These are phyloP conservation scores for Hydrotaea cyrtoneurina DNA, from an alignment of 2,888 invertebrate species.

Conservation along the genomic window DNA sequence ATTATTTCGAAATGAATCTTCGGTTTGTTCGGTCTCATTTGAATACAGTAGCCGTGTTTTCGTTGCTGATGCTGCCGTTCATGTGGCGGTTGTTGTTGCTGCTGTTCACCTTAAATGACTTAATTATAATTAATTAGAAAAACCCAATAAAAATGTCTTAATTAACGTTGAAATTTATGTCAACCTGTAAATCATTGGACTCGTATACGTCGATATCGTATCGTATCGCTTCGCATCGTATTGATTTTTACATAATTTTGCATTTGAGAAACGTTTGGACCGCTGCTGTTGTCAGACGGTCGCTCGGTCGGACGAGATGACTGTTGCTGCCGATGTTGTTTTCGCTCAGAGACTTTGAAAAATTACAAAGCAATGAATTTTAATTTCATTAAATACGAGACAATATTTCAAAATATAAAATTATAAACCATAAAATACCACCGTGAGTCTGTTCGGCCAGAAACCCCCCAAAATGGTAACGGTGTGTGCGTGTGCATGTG, in stretches of 20 bases:
- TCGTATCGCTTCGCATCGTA: background rate
- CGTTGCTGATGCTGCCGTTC: background rate
- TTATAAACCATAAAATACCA: constrained; percentile 50
- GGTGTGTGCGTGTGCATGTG: background rate
- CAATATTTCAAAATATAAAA: constrained; percentile 60
- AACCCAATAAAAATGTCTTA: constrained; percentile 62
- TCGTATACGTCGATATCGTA: background rate
- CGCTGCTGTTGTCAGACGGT: background rate
- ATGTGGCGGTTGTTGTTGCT: constrained; percentile 25
- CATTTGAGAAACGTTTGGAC: no score
- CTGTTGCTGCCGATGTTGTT: background rate
- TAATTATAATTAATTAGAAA: constrained; percentile 66
- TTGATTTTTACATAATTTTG: constrained; percentile 65
- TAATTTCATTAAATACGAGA: constrained; percentile 65
- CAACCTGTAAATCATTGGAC: constrained; percentile 55
- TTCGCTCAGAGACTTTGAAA: constrained; percentile 56
- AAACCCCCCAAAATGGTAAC: background rate
- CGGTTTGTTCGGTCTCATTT: constrained; percentile 49
- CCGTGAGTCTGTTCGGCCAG: constrained; percentile 21
- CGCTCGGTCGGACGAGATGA: background rate
- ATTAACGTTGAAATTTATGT: constrained; percentile 66
- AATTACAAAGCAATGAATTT: constrained; percentile 66
- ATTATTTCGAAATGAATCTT: constrained; percentile 42
- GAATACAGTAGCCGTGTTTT: constrained; percentile 59
- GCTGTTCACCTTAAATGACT: constrained; percentile 57